Evolutionary conservation across 1,140 invertebrate species (phyloP), one percentile per base, ranked within the genome.

Genomic region (Trigoniulus corallinus): DNA sequence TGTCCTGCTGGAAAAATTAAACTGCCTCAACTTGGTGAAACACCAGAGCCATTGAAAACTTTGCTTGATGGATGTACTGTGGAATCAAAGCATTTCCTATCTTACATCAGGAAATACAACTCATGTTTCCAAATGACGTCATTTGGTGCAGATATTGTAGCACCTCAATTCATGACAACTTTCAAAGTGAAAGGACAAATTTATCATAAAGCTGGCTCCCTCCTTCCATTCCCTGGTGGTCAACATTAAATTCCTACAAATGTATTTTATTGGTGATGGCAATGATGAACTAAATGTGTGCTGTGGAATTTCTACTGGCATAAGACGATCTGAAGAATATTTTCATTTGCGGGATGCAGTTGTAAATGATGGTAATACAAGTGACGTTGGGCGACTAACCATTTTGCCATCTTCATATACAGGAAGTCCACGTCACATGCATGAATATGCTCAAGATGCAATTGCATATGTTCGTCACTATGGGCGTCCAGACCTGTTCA

Each of bases 391-490:
- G 27, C 50, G 58, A 54, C 52, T 59, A 49, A 54, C 64, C 0
- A 69, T 71, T 54, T 55, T 73, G 4, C 68, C 70, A 15, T 65
- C 58, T 27, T 51, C 57, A 34, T 60, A 56, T 52, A 52, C 40
- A 26, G 58, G 58, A 13, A 48, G 55, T 51, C 58, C 55, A 22
- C 51, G 70, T 3, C 61, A 69, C 51, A 65, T 73, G 60, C 67
- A 72, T 41, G 65, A 72, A 54, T 63, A 65, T 40, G 57, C 63
- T 22, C 68, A 73, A 60, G 70, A 73, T 59, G 66, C 65, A 1
- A 70, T 74, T 62, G 56, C 63, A 2, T 74, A 71, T 58, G 72
- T 74, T 4, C 57, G 67, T 7, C 50, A 58, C 26, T 68, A 61
- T 61, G 72, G 72, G 15, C 56, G 59, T 29, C 67, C 68, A 18